Evolutionary conservation across 2,113 vertebrate species (phyloP), one percentile per base, ranked within the genome.

Genomic region (Rhabdornis inornatus): DNA sequence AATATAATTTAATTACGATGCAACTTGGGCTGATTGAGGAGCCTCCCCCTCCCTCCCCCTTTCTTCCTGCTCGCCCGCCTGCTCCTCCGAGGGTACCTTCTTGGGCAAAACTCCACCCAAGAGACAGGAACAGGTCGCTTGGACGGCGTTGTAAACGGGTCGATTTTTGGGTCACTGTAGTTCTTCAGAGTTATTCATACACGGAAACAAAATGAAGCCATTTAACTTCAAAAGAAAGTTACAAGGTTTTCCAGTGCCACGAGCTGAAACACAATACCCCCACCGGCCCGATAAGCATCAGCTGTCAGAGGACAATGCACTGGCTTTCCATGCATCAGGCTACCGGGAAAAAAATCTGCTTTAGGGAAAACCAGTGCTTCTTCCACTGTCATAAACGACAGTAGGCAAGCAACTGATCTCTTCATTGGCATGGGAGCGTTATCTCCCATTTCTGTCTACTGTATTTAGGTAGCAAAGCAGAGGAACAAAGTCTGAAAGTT

Each of bases 141-240:
- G 77, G 75, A 42, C 28, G 81, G 94, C 76, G 60, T 57, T 87
- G 91, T 92, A 78, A 96, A 56, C 69, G 96, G 94, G 87, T 95
- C 94, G 84, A 52, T 90, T 97, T 91, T 94, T 96, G 97, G 97
- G 98, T 98, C 97, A 95, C 88, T 45, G 7, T 87, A 93, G 60
- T 94, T 98, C 96, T 96, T 96, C 83, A 83, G 87, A 97, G 97
- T 97, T 94, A 96, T 94, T 97, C 97, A 97, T 89, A 98, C 97
- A 81, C 92, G 92, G 95, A 94, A 97, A 97, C 84, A 87, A 96
- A 98, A 97, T 95, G 93, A 98, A 97, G 97, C 96, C 95, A 89
- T 97, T 98, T 92, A 97, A 98, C 98, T 98, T 98, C 98, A 98
- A 98, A 94, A 98, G 98, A 95, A 97, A 97, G 95, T 97, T 96